Evolutionary conservation across 2,113 vertebrate genomes (phyloP).

Genomic region (Pyrgilauda ruficollis): DNA sequence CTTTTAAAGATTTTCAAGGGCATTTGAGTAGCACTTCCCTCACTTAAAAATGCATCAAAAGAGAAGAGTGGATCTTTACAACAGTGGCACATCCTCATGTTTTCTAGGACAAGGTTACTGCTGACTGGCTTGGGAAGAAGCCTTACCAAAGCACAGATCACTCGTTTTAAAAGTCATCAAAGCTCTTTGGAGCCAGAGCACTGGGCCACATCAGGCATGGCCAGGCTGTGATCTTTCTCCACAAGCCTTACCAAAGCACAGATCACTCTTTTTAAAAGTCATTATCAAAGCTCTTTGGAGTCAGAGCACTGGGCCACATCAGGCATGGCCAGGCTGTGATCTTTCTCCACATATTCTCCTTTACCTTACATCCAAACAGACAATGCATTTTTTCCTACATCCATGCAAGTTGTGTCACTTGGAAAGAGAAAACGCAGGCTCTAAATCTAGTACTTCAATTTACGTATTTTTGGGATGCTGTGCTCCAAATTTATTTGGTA

Average conservation of each 20-base stretch:
- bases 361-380: background rate
- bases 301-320: background rate
- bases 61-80: background rate
- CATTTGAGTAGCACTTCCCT: background rate
- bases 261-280: background rate
- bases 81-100: background rate
- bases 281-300: background rate
- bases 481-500: background rate
- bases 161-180: background rate
- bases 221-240: background rate
- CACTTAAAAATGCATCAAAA: constrained; percentile 10
- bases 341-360: background rate
- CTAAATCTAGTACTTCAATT: background rate
- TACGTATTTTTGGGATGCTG: background rate
- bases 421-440: background rate
- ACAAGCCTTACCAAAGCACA: background rate
- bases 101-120: background rate
- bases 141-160: background rate
- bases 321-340: background rate
- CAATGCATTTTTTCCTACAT: background rate
- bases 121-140: background rate
- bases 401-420: background rate
- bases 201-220: background rate
- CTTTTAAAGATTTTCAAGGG: background rate
- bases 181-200: background rate